Conservation (phyloP, 2,888 invertebrate species). For the Drosophila ezoana region DNA sequence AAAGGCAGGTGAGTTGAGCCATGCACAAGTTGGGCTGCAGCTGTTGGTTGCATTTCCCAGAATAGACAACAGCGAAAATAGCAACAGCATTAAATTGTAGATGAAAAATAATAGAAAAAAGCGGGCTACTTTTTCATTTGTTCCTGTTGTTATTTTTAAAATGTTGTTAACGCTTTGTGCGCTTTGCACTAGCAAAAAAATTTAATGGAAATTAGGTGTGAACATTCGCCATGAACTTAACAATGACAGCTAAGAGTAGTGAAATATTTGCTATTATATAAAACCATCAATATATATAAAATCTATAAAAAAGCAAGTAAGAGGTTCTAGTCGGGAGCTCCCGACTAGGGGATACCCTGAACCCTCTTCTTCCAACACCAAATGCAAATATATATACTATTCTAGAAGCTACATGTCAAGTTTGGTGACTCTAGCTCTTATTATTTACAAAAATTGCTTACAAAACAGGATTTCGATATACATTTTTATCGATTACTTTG, state of each 20-base stretch:
- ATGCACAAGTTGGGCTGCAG: slow-evolving; percentile 32
- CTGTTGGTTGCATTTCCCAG: slow-evolving; percentile 39
- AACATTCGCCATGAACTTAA: background rate
- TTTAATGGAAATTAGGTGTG: slow-evolving; percentile 6
- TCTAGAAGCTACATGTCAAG: no score
- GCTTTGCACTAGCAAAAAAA: slow-evolving; percentile 1
- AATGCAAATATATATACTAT: no score
- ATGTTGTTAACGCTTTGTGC: slow-evolving; percentile 28
- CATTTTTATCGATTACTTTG: no score
- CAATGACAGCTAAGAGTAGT: background rate
- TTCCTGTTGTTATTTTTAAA: slow-evolving; percentile 30
- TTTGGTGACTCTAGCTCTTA: no score
- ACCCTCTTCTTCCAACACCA: no score
- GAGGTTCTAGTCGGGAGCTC: no score
- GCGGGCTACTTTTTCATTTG: slow-evolving; percentile 21
- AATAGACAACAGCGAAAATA: slow-evolving; percentile 42
- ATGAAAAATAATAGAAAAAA: slow-evolving; percentile 26
- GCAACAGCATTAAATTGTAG: slow-evolving; percentile 5
- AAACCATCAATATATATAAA: no score
- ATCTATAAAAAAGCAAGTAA: no score
- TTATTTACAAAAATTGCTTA: no score
- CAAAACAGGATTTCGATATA: no score
- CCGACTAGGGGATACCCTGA: no score
- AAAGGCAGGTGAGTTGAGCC: slow-evolving; percentile 36
- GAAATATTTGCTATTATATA: no score